Base-by-base conservation (phyloP, 1,140 invertebrate genomes). In the Drosophila nebulosa region DNA sequence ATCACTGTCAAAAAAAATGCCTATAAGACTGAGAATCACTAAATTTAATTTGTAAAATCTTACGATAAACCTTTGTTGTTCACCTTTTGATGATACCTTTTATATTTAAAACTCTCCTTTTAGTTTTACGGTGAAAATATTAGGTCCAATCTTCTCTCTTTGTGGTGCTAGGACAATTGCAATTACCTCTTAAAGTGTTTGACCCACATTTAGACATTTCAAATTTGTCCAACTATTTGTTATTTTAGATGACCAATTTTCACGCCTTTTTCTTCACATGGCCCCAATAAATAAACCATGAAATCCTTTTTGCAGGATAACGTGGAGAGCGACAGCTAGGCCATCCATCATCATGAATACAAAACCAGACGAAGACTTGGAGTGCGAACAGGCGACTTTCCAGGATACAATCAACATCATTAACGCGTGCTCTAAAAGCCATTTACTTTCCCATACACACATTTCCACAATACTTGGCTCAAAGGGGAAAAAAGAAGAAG, bases 371-470 rank as follows among this genome's bases (percentile, higher is more conserved):
- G 68, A 18, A 57, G 79, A 42, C 52, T 55, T 7, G 5, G 52
- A 9, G 26, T 30, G 21, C 35, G 55, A 26, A 16, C n/a, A 21
- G 51, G 16, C 32, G 21, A 52, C 26, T 80, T 81, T 74, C 83
- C 64, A 55, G 74, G 67, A 83, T 67, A 69, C 83, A 86, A 86
- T 88, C 81, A 88, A 86, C 81, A 86, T 88, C 81, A 86, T 86
- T 86, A 86, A 86, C 81, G 83, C 70, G 78, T 86, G 81, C 78
- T 86, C 83, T 81, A 81, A 86, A 86, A 88, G 83, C 81, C 83
- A 86, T 86, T 86, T 86, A 81, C 86, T 86, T 78, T 68, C 61
- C 65, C 64, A 70, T 9, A 46, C 39, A 42, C 10, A 42, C 16
- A 42, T 16, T 16, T 5, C 14, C 14, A 39, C 6, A 16, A 5